phyloP scores from a whole-genome alignment of 2,113 vertebrate genomes.

The Scatophagus argus region DNA sequence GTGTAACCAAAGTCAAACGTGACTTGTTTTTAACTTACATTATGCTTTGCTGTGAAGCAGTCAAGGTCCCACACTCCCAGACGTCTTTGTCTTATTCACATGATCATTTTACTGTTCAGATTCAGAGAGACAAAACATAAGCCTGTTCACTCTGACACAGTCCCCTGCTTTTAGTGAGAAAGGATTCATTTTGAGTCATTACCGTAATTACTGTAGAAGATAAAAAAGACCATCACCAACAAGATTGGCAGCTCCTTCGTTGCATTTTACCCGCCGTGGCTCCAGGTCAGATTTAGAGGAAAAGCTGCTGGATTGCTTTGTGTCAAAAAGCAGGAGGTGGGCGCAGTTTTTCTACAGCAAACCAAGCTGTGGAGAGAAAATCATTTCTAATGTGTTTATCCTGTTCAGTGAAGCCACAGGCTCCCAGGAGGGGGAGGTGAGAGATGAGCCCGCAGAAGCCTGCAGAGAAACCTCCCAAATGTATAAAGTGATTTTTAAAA shows the following conservation, averaged over 20 bases:
- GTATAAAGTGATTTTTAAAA: neutral
- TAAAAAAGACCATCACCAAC: slow-evolving; percentile 19
- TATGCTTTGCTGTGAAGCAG: too few species aligned
- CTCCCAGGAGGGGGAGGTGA: neutral
- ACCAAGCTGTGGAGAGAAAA: slow-evolving; percentile 17
- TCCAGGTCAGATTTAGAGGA: slow-evolving; percentile 25
- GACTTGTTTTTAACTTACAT: too few species aligned
- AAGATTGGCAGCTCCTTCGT: slow-evolving; percentile 18
- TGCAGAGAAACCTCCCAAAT: too few species aligned
- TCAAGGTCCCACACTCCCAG: too few species aligned
- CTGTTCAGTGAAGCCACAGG: slow-evolving; percentile 8
- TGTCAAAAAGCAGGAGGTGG: slow-evolving; percentile 28
- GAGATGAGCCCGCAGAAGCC: neutral
- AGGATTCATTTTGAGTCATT: slow-evolving; percentile 19
- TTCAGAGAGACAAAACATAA: neutral
- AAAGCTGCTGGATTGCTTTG: slow-evolving; percentile 25
- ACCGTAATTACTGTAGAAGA: slow-evolving; percentile 18
- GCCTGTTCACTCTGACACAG: neutral
- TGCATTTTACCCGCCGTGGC: slow-evolving; percentile 4
- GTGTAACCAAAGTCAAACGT: too few species aligned
- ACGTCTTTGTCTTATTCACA: too few species aligned
- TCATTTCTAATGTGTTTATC: slow-evolving; percentile 46
- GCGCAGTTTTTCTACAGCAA: neutral
- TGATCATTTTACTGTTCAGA: too few species aligned
- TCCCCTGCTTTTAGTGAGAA: too few species aligned